A percentile compares a stretch with the other conserved stretches of the same genome.
Conservation (phyloP, 2,797 vertebrate species). For the Micrastur ruficollis region DNA sequence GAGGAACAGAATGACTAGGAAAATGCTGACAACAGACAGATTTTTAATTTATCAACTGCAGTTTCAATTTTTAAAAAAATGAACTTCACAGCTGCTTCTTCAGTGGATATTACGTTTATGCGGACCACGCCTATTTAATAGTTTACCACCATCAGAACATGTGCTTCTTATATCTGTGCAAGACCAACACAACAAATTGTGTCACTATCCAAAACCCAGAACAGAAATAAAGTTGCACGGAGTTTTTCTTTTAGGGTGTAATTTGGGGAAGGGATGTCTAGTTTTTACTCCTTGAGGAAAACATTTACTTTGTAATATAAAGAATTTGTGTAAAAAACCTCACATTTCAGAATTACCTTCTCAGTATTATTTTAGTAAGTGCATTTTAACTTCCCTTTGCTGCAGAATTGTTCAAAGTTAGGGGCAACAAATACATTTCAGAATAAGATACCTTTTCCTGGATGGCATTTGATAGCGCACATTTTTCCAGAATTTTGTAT, state of each 20-base stretch:
- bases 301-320: background rate
- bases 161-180: background rate
- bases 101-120: background rate
- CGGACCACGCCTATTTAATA: background rate
- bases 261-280: background rate
- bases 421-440: background rate
- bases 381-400: background rate
- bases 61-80: background rate
- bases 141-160: background rate
- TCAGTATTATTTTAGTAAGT: background rate
- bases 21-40: background rate
- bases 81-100: background rate
- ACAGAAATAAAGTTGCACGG: background rate
- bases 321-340: background rate
- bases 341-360: background rate
- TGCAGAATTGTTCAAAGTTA: background rate
- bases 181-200: background rate
- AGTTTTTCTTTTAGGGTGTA: background rate
- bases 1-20: background rate
- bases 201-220: background rate
- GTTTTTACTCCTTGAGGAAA: background rate
- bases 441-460: background rate
- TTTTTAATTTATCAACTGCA: background rate
- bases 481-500: conserved; percentile 86
- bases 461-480: conserved; percentile 85